Evolutionary conservation across 1,140 invertebrate genomes (phyloP).

Genomic region (Cotesia vestalis): DNA sequence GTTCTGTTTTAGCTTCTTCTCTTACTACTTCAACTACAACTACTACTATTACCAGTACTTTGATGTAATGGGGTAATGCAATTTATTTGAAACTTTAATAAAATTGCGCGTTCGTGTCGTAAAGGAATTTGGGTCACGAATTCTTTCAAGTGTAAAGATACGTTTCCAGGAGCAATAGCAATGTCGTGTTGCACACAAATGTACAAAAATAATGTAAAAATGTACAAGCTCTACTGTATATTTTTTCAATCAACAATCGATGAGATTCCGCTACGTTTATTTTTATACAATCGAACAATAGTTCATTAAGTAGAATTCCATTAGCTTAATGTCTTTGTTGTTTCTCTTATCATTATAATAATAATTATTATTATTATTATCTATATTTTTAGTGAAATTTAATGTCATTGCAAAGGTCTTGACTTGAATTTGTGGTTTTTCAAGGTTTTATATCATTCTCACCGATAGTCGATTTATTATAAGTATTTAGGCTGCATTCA

Average conservation of each 20-base stretch:
- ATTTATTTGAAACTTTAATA: constrained; percentile 52
- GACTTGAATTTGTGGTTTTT: no score
- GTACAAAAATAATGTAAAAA: constrained; percentile 7
- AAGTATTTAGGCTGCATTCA: no score
- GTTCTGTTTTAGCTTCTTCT: background rate
- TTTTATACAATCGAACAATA: no score
- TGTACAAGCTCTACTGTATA: constrained; percentile 2
- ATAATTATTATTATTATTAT: background rate
- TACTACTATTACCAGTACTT: constrained; percentile 26
- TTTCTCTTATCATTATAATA: background rate
- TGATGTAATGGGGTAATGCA: constrained; percentile 46
- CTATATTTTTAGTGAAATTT: no score
- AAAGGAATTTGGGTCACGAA: constrained; percentile 48
- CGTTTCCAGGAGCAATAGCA: constrained; percentile 39
- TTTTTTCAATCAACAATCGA: background rate
- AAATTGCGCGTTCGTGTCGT: constrained; percentile 42
- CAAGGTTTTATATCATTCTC: no score
- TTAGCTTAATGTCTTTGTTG: background rate
- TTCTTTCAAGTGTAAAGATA: constrained; percentile 46
- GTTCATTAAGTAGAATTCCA: no score
- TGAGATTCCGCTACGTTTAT: background rate
- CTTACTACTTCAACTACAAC: background rate
- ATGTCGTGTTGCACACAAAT: background rate
- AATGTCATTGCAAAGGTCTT: no score
- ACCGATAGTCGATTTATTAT: no score